Percentiles rank a stretch among this genome's conserved stretches.
Evolutionary conservation across 1,140 invertebrate genomes (phyloP).

Genomic region (Bombus huntii): DNA sequence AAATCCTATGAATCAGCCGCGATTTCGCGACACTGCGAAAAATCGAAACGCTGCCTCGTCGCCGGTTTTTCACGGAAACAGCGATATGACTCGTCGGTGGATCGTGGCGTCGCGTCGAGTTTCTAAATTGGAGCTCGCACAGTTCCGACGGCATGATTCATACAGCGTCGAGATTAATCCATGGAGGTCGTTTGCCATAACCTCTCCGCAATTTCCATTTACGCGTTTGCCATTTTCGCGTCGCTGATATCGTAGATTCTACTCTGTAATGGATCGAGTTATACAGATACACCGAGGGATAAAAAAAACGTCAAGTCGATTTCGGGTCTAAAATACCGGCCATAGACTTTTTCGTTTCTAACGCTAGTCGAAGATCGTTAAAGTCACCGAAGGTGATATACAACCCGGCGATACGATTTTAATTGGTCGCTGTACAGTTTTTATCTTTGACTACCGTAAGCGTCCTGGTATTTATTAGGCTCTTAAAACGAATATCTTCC

Average conservation of each 20-base stretch:
- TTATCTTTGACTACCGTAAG: no score
- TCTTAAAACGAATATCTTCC: no score
- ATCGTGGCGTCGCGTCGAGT: not conserved
- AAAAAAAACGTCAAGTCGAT: not conserved
- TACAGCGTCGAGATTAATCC: not conserved
- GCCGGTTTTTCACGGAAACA: not conserved
- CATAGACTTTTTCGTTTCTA: not conserved
- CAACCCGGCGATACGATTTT: not conserved
- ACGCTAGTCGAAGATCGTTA: not conserved
- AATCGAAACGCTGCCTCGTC: not conserved
- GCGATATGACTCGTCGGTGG: not conserved
- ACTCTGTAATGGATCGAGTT: not conserved
- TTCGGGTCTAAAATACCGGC: no score
- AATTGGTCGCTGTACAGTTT: not conserved
- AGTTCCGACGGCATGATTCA: not conserved
- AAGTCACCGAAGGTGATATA: not conserved
- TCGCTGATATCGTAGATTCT: not conserved
- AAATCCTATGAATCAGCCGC: conserved; percentile 32
- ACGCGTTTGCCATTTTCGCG: not conserved
- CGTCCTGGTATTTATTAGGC: not conserved
- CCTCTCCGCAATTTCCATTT: not conserved
- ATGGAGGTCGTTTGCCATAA: not conserved
- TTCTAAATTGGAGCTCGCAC: conserved; percentile 21
- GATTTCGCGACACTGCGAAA: not conserved
- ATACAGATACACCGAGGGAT: not conserved